These are phyloP conservation scores for Pseudochaenichthys georgianus DNA, from an alignment of 2,797 vertebrate genomes.

Conservation along the genomic window DNA sequence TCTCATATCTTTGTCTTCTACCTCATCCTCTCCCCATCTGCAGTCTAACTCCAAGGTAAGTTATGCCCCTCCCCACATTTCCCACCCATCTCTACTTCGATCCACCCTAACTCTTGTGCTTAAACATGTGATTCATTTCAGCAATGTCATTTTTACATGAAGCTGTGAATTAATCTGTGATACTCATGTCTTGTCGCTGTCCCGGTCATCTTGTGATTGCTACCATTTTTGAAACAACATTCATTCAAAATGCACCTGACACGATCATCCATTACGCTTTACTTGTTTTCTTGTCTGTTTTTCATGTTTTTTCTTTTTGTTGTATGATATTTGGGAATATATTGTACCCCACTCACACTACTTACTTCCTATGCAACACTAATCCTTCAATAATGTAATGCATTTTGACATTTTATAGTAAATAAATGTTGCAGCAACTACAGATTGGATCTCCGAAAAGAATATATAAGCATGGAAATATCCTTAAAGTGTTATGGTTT, in stretches of 20 bases:
- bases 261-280: conserved; percentile 15
- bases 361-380: not conserved
- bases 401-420: conserved; percentile 1
- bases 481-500: conserved; percentile 50
- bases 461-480: not conserved
- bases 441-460: not conserved
- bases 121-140: conserved; percentile 40
- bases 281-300: conserved; percentile 37
- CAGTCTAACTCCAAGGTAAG: conserved; percentile 97
- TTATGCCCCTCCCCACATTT: conserved; percentile 43
- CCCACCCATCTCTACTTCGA: conserved; percentile 15
- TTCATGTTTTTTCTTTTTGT: conserved; percentile 24
- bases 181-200: conserved; percentile 45
- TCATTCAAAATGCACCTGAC: conserved; percentile 38
- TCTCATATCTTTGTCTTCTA: conserved; percentile 63
- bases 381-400: not conserved
- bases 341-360: conserved; percentile 4
- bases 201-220: conserved; percentile 33
- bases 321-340: conserved; percentile 8
- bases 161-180: conserved; percentile 41
- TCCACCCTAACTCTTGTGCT: conserved; percentile 40
- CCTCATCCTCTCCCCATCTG: conserved; percentile 86
- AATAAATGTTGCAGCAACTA: conserved; percentile 3
- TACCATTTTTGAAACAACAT: conserved; percentile 40
- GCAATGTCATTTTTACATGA: conserved; percentile 46